Conservation (phyloP, 2,797 vertebrate genomes). For the Pseudopleuronectes americanus region DNA sequence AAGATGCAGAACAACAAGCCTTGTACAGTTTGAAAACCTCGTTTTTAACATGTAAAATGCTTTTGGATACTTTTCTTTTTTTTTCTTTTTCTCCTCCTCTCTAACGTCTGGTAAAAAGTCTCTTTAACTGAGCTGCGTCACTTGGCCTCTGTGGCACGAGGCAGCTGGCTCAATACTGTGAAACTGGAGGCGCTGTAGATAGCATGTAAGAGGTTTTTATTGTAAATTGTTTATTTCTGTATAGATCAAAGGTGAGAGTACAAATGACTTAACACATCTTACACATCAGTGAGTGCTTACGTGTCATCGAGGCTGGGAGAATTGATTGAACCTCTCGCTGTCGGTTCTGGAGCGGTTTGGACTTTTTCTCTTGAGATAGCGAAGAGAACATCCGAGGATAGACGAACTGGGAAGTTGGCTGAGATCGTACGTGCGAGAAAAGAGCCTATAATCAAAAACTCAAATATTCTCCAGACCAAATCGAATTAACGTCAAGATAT, state of each 20-base stretch:
- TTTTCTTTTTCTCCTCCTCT: slow-evolving; percentile 36
- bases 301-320: slow-evolving; percentile 62
- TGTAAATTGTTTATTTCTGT: slow-evolving; percentile 85
- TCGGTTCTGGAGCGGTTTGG: slow-evolving; percentile 42
- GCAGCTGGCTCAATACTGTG: slow-evolving; percentile 85
- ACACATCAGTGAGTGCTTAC: slow-evolving; percentile 69
- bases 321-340: slow-evolving; percentile 39
- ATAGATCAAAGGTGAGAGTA: slow-evolving; percentile 79
- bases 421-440: slow-evolving; percentile 32
- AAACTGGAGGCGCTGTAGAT: slow-evolving; percentile 87
- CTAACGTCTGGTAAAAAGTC: slow-evolving; percentile 75
- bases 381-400: slow-evolving; percentile 47
- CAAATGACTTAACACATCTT: slow-evolving; percentile 76
- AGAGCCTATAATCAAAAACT: slow-evolving; percentile 41
- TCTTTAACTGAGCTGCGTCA: slow-evolving; percentile 77
- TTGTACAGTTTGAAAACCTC: slow-evolving; percentile 83
- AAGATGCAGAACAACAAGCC: slow-evolving; percentile 81
- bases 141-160: slow-evolving; percentile 59
- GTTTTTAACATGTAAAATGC: slow-evolving; percentile 82
- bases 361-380: slow-evolving; percentile 32
- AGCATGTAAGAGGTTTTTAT: slow-evolving; percentile 81
- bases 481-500: slow-evolving; percentile 11
- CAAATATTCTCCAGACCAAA: slow-evolving; percentile 9
- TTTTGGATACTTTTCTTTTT: slow-evolving; percentile 73
- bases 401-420: slow-evolving; percentile 54